Evolutionary conservation across 2,888 invertebrate species (phyloP), one percentile per base, ranked within the genome.

Genomic region (Nemoura dubitans): DNA sequence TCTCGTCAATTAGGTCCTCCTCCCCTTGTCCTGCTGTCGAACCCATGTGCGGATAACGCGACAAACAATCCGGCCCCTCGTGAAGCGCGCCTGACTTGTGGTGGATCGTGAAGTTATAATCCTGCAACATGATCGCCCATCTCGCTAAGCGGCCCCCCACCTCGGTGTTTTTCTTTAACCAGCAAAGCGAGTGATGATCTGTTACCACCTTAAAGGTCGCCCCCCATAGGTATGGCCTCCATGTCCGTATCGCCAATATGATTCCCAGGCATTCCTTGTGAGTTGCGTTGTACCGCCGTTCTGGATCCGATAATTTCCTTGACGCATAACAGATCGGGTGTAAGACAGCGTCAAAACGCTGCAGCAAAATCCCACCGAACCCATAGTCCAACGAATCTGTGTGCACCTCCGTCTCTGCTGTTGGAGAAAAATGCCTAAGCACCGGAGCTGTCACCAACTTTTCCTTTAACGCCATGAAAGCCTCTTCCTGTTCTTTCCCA

Each of bases 381-480:
- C 87, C 87, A 0, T 30, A 16, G 7, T 30, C 21, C 16, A 29
- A 86, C 2, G 86, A 80, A 36, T 86, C 86, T 3, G 81, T 81
- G 29, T 77, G 76, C 1, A 83, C 2, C 26, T 83, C 42, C 0
- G 26, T 83, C 21, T 26, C 42, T 5, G n/a, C 27, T 3, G 42
- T 3, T 5, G n/a, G 26, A 21, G 89, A 88, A 87, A 88, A 90
- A 10, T 87, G 80, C 0, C 89, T 87, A 6, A 90, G 88, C 0
- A 89, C 87, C n/a, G 89, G 89, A 0, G 88, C 85, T 26, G 87
- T 28, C 10, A 88, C 85, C 3, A 90, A 6, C 82, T 76, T 84
- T 21, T 10, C 76, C 14, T 86, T 90, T 90, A 28, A 89, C 26
- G 28, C 86, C 42, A 26, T 28, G 28, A 87, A 87, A 0, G 86